These are phyloP conservation scores for Hydrolagus colliei DNA, from an alignment of 2,797 vertebrate genomes.

Conservation along the genomic window DNA sequence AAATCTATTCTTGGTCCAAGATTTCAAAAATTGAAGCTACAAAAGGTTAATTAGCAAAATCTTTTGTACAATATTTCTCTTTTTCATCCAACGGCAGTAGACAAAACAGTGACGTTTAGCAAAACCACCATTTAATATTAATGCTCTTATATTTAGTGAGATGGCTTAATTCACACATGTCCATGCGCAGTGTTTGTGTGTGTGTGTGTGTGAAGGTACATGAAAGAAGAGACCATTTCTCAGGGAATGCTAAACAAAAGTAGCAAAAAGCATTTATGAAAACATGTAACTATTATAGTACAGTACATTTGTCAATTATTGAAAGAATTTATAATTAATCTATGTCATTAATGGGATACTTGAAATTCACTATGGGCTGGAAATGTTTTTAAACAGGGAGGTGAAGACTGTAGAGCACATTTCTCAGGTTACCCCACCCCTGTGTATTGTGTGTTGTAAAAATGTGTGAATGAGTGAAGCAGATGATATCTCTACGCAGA, in stretches of 20 bases:
- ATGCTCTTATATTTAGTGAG: neutral
- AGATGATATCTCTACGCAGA: constrained; percentile 28
- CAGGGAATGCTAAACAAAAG: constrained; percentile 94
- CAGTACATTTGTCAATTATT: constrained; percentile 90
- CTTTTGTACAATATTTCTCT: too few species aligned
- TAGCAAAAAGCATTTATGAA: constrained; percentile 93
- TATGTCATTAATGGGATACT: constrained; percentile 70
- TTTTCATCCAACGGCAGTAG: too few species aligned
- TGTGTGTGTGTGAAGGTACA: constrained; percentile 46
- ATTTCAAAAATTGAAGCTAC: too few species aligned
- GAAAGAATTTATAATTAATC: constrained; percentile 86
- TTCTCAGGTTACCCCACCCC: constrained; percentile 76
- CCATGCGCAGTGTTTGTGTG: constrained; percentile 33
- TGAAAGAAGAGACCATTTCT: constrained; percentile 79
- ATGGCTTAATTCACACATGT: constrained; percentile 13
- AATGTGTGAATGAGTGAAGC: constrained; percentile 24
- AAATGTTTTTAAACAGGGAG: constrained; percentile 56
- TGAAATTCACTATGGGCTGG: constrained; percentile 71
- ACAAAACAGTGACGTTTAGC: too few species aligned
- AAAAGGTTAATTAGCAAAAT: too few species aligned
- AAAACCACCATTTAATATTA: too few species aligned
- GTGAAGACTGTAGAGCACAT: constrained; percentile 67
- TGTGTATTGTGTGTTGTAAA: constrained; percentile 34
- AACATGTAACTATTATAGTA: constrained; percentile 87
- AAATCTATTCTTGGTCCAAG: too few species aligned